phyloP scores from a whole-genome alignment of 1,140 invertebrate species.

The Cepaea nemoralis region DNA sequence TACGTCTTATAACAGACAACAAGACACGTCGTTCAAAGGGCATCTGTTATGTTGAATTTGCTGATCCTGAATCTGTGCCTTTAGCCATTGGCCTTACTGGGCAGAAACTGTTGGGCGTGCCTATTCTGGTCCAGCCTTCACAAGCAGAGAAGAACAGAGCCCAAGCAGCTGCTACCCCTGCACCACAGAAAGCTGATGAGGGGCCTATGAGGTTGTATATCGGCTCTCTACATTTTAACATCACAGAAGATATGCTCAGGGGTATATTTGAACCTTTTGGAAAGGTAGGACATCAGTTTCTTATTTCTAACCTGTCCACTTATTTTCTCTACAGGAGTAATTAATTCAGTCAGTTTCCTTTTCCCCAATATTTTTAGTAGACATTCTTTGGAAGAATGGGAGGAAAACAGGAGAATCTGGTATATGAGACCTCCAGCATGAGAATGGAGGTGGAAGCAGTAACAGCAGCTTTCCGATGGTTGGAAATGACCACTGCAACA shows the following conservation, averaged over 20 bases:
- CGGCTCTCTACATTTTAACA: slow-evolving; percentile 98
- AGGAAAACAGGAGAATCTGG: too few species aligned
- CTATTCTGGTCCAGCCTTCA: slow-evolving; percentile 97
- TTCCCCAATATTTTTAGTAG: too few species aligned
- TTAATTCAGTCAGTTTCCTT: too few species aligned
- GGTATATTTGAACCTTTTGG: slow-evolving; percentile 99
- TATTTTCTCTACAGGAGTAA: too few species aligned
- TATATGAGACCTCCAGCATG: too few species aligned
- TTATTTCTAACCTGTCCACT: too few species aligned
- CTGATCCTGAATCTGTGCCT: slow-evolving; percentile 96
- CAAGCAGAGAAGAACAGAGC: slow-evolving; percentile 97
- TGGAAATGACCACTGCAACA: too few species aligned
- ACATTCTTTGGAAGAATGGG: too few species aligned
- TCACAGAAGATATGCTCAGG: slow-evolving; percentile 98
- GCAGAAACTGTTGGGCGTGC: slow-evolving; percentile 95
- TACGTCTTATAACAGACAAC: slow-evolving; percentile 98
- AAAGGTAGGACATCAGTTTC: slow-evolving; percentile 76
- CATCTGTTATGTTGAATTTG: slow-evolving; percentile 99
- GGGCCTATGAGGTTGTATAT: slow-evolving; percentile 98
- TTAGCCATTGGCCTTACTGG: slow-evolving; percentile 96
- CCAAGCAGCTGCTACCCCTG: slow-evolving; percentile 76
- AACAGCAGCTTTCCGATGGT: too few species aligned
- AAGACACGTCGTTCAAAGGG: slow-evolving; percentile 99
- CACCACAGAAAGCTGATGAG: slow-evolving; percentile 69
- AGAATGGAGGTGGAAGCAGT: too few species aligned